Evolutionary conservation across 1,140 invertebrate genomes (phyloP), one percentile per base, ranked within the genome.

Genomic region (Drosophila lacteicornis): DNA sequence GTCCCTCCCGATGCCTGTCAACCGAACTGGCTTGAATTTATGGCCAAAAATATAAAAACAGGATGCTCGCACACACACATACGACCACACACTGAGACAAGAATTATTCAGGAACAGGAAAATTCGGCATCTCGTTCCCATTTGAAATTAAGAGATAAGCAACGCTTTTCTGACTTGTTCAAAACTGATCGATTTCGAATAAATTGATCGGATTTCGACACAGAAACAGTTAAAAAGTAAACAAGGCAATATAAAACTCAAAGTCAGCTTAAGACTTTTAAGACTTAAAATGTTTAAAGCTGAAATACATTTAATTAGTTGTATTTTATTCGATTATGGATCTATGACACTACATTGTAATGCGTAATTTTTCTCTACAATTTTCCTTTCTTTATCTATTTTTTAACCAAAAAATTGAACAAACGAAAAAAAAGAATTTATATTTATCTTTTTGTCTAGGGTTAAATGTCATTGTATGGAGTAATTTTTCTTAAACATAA

Each of bases 1-100:
- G 15, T 11, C 40, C 36, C 36, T 7, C 19, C 46, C 55, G 22
- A 25, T 33, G 60, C 46, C 71, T 75, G 71, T 62, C 70, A 76
- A 58, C 56, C 77, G 19, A 87, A 86, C 71, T 86, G 71, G 83
- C 83, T 86, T 75, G 73, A 88, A 87, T 88, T 88, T 87, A 84
- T 84, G 80, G 59, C 79, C 84, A 83, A 80, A 80, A 83, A 88
- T 80, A 83, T 78, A 83, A 80, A 56, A 87, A 71, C 73, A 87
- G 73, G 79, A 83, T 80, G 71, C 51, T 77, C 36, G 71, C 63
- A 61, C 70, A 62, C 50, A 65, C 60, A 42, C 47, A 49, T 22
- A 36, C 46, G 55, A 17, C 15, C 51, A 22, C 51, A 56, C 36
- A 56, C 36, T 56, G 53, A 25, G 19, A 1, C 53, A 25, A 25